Percentiles rank a stretch among this genome's conserved stretches.
These are phyloP conservation scores for Tetraodon nigroviridis DNA, from an alignment of 2,113 vertebrate species.

Conservation along the genomic window DNA sequence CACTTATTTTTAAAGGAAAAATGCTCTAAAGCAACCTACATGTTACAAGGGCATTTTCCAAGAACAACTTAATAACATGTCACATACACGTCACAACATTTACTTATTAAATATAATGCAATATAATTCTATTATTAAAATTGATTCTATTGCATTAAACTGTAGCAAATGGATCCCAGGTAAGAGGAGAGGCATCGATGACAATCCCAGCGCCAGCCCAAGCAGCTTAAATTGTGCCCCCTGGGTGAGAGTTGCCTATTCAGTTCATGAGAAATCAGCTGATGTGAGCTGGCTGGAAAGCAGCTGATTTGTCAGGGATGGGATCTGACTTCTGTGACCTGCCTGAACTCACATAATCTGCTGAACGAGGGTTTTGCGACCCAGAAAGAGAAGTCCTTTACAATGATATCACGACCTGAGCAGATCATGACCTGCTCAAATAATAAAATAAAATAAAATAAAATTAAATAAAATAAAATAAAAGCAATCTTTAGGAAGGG, in stretches of 20 bases:
- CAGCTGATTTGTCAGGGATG: background rate
- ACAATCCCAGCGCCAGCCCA: background rate
- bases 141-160: too few species aligned
- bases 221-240: background rate
- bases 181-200: too few species aligned
- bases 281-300: background rate
- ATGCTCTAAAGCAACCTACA: too few species aligned
- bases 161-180: too few species aligned
- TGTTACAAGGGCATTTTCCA: too few species aligned
- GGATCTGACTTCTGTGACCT: background rate
- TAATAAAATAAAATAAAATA: constrained; percentile 5
- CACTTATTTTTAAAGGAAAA: too few species aligned
- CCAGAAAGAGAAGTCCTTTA: background rate
- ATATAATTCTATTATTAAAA: too few species aligned
- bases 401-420: background rate
- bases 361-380: background rate
- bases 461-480: constrained; percentile 2
- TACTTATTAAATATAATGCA: too few species aligned
- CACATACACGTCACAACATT: too few species aligned
- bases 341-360: background rate
- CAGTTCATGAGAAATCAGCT: background rate
- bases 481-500: constrained; percentile 2
- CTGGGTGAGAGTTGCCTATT: background rate
- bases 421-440: background rate
- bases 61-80: too few species aligned